Evolutionary conservation across 2,888 invertebrate genomes (phyloP), one percentile per base, ranked within the genome.

Genomic region (Ichneumon xanthorius): DNA sequence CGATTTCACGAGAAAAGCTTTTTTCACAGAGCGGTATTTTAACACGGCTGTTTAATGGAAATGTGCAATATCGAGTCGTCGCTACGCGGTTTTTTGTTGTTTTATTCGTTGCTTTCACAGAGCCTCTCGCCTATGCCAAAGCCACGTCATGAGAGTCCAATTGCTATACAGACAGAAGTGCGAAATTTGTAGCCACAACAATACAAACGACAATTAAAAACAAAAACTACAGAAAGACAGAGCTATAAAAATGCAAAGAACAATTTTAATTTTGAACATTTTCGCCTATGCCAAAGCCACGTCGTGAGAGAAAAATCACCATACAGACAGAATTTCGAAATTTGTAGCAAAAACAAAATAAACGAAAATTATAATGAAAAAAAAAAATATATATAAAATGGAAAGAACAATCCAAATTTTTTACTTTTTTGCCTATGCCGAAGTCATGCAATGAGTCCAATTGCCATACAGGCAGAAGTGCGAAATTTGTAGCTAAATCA

Each of bases 81-180:
- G 71, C 79, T 80, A 71, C 45, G 77, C 77, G 65, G 19, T 71
- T 53, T 40, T 67, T 80, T 58, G 58, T 80, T 65, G 26, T 58
- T 19, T 71, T 67, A 76, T 63, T 68, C 67, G 70, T 80, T 84
- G 84, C 84, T 81, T 80, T 45, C 78, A 65, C 58, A 50, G 65
- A 75, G 72, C 85, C 78, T 82, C 6, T 45, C 63, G 84, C 81
- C 63, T 84, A 40, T 48, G 80, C 80, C n/a, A 33, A 80, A 80
- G 77, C 81, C 22, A 61, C 48, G 65, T 78, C 50, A 67, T 82
- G 50, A 75, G 16, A 67, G 55, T 68, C 22, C 76, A 68, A 75
- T 58, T 61, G 71, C 82, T 76, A 71, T 80, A 63, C 63, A 70
- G 78, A 78, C 68, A 22, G 48, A 78, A 70, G 55, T 71, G 68